Evolutionary conservation across 2,888 invertebrate genomes (phyloP).

Genomic region (Eurois occulta): DNA sequence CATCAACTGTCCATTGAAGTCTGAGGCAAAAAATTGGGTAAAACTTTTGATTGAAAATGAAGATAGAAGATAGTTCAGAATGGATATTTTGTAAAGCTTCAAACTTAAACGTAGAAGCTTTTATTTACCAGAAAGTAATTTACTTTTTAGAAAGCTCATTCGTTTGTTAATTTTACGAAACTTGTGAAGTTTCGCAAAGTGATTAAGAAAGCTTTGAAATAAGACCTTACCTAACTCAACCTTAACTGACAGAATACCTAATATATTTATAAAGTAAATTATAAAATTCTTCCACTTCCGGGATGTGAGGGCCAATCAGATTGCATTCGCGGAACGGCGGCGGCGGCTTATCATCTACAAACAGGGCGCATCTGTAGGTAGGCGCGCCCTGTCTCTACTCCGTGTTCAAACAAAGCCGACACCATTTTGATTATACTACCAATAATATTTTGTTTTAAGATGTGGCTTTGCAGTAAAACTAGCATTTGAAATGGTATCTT

Average conservation of each 20-base stretch:
- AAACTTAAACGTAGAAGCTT: not conserved
- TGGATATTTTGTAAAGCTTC: not conserved
- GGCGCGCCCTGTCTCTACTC: conserved; percentile 65
- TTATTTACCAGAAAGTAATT: not conserved
- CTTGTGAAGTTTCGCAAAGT: not conserved
- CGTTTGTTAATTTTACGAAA: not conserved
- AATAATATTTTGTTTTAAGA: not conserved
- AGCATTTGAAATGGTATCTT: not conserved
- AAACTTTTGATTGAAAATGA: not conserved
- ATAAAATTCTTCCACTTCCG: conserved; percentile 71
- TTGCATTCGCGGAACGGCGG: conserved; percentile 79
- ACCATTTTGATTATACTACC: conserved; percentile 8
- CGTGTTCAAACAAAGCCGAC: conserved; percentile 38
- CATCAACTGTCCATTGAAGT: not conserved
- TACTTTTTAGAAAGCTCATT: not conserved
- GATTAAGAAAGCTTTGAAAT: not conserved
- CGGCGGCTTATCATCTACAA: conserved; percentile 77
- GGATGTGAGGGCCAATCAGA: conserved; percentile 77
- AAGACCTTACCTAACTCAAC: conserved; percentile 20
- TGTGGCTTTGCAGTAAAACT: not conserved
- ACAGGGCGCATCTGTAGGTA: conserved; percentile 72
- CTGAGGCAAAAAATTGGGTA: not conserved
- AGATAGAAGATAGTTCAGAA: not conserved
- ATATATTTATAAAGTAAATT: conserved; percentile 46
- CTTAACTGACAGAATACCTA: not conserved